Evolutionary conservation across 1,140 invertebrate species (phyloP).

Genomic region (Drosophila gunungcola): DNA sequence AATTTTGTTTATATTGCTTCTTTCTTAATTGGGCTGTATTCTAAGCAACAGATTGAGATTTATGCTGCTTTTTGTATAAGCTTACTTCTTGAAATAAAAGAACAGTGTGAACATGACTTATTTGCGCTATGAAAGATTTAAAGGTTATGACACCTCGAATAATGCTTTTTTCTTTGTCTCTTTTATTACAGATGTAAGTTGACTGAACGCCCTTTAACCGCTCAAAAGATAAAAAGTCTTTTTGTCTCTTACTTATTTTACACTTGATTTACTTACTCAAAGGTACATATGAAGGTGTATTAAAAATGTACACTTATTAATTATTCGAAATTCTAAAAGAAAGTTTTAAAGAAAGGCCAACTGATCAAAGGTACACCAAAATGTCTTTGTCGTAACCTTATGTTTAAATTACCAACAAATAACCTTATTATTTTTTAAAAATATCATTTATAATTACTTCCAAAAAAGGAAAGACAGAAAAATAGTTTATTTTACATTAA

Average conservation of each 20-base stretch:
- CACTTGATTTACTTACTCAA: not conserved
- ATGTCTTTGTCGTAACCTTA: too few relatives aligned
- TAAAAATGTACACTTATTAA: not conserved
- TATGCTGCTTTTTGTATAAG: not conserved
- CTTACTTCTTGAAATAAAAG: conserved; percentile 30
- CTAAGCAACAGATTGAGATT: too few relatives aligned
- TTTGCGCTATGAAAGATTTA: conserved; percentile 4
- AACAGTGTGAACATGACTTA: not conserved
- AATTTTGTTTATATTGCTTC: too few relatives aligned
- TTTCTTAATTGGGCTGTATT: too few relatives aligned
- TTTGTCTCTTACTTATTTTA: too few relatives aligned
- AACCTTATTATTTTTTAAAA: too few relatives aligned
- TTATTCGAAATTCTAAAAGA: not conserved
- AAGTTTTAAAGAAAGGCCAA: not conserved
- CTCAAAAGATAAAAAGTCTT: too few relatives aligned
- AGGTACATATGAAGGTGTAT: not conserved
- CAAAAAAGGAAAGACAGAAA: too few relatives aligned
- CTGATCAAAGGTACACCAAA: too few relatives aligned
- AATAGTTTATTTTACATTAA: too few relatives aligned
- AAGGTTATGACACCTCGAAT: not conserved
- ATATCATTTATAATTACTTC: too few relatives aligned
- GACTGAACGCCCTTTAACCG: not conserved
- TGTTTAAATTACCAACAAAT: too few relatives aligned
- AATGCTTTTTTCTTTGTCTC: not conserved
- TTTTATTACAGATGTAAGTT: not conserved